Evolutionary conservation across 2,888 invertebrate genomes (phyloP).

Genomic region (Ligdia adustata): DNA sequence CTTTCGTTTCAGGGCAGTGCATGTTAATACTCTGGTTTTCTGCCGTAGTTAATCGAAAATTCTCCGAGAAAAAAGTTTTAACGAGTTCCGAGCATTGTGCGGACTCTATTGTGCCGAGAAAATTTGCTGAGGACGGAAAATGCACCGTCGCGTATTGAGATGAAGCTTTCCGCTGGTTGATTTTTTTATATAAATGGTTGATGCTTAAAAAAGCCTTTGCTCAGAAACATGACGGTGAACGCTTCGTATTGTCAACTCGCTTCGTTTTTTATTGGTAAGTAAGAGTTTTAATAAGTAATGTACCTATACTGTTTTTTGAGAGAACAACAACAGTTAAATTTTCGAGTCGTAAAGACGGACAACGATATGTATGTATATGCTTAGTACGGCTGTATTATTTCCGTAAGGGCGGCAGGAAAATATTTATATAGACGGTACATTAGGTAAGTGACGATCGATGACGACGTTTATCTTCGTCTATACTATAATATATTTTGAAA

Average conservation of each 20-base stretch:
- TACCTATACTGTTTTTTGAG: no score
- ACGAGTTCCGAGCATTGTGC: constrained; percentile 59
- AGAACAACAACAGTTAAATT: no score
- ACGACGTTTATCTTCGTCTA: no score
- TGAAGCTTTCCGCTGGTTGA: constrained; percentile 43
- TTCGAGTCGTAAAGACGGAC: no score
- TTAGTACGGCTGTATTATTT: no score
- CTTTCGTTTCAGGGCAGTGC: constrained; percentile 25
- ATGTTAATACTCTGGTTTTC: constrained; percentile 25
- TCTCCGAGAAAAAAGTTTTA: constrained; percentile 47
- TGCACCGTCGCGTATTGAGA: constrained; percentile 48
- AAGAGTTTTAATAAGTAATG: neutral
- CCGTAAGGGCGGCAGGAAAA: no score
- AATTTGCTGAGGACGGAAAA: constrained; percentile 40
- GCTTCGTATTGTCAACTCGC: constrained; percentile 55
- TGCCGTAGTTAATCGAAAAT: constrained; percentile 36
- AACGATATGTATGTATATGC: no score
- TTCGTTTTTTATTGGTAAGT: constrained; percentile 69
- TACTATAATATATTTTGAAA: no score
- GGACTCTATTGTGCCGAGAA: constrained; percentile 48
- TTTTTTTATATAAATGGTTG: constrained; percentile 37
- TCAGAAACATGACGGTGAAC: constrained; percentile 53
- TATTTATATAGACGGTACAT: no score
- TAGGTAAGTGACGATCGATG: no score
- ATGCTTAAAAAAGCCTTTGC: constrained; percentile 23